phyloP scores from a whole-genome alignment of 2,888 invertebrate genomes.

The Apamea epomidion region DNA sequence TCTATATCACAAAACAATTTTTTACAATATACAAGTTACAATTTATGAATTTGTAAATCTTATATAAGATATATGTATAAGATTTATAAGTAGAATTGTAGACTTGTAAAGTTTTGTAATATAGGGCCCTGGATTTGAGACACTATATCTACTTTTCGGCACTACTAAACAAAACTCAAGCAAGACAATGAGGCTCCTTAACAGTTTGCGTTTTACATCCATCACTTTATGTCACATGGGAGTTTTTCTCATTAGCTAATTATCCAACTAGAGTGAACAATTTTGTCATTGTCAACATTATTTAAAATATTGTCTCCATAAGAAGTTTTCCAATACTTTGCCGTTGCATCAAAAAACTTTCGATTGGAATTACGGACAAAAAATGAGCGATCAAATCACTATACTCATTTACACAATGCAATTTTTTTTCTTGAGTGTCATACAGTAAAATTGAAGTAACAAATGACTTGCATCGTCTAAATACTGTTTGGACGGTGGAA shows the following conservation, averaged over 20 bases:
- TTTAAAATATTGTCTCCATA: not conserved
- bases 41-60: too few relatives aligned
- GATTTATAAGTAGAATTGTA: too few relatives aligned
- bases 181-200: not conserved
- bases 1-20: too few relatives aligned
- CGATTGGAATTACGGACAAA: not conserved
- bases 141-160: not conserved
- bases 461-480: not conserved
- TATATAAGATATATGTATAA: too few relatives aligned
- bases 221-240: slow-evolving; percentile 15
- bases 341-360: not conserved
- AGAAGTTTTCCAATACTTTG: not conserved
- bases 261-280: slow-evolving; percentile 16
- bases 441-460: not conserved
- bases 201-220: slow-evolving; percentile 12
- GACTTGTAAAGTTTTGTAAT: too few relatives aligned
- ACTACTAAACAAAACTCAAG: not conserved
- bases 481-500: not conserved
- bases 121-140: not conserved
- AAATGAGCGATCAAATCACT: not conserved
- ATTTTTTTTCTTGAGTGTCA: not conserved
- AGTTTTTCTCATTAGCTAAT: slow-evolving; percentile 31
- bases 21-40: too few relatives aligned
- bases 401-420: not conserved
- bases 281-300: slow-evolving; percentile 44